These are phyloP conservation scores for Boloria selene DNA, from an alignment of 2,888 invertebrate species.

Conservation along the genomic window DNA sequence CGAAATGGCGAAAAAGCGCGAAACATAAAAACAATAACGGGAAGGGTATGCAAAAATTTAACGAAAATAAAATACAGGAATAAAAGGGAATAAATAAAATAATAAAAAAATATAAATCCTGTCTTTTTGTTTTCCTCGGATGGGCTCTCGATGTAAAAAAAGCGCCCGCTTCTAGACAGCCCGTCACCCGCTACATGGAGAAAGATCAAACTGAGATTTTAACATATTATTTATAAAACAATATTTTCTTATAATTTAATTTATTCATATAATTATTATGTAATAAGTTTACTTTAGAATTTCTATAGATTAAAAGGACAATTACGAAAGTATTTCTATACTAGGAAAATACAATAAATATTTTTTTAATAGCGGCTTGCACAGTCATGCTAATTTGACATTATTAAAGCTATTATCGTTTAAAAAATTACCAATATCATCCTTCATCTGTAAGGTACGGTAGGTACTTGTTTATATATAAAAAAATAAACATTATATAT, in stretches of 20 bases:
- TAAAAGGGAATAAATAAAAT: conserved; percentile 79
- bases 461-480: no score
- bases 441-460: no score
- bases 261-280: no score
- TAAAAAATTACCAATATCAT: no score
- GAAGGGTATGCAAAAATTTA: conserved; percentile 73
- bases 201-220: conserved; percentile 50
- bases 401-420: no score
- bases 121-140: conserved; percentile 80
- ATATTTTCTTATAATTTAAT: neutral
- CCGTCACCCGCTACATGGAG: conserved; percentile 52
- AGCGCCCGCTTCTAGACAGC: conserved; percentile 81
- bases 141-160: conserved; percentile 79
- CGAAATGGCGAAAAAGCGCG: conserved; percentile 64
- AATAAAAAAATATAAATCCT: conserved; percentile 80
- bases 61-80: conserved; percentile 70
- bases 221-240: conserved; percentile 1
- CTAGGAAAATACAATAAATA: no score
- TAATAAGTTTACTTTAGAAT: no score
- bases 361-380: no score
- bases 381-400: no score
- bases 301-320: no score
- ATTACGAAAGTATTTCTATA: neutral
- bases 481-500: no score
- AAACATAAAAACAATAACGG: conserved; percentile 62